Conservation (phyloP, 2,113 vertebrate species). For the Gorsachius goisagi region DNA sequence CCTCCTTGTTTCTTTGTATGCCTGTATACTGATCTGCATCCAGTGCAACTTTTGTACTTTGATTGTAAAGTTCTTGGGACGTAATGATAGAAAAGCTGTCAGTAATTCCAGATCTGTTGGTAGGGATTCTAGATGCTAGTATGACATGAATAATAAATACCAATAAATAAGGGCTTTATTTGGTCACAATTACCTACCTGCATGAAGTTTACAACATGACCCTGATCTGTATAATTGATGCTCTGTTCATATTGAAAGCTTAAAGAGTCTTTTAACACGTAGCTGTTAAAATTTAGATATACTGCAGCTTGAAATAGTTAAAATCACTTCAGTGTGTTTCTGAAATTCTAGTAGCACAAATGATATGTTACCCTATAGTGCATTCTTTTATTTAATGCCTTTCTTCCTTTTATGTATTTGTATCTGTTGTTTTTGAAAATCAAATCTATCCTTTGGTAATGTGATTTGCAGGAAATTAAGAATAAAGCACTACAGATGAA, state of each 20-base stretch:
- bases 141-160: neutral
- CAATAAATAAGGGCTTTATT: neutral
- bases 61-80: neutral
- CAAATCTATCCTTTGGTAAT: neutral
- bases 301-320: neutral
- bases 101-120: neutral
- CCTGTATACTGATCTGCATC: neutral
- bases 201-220: neutral
- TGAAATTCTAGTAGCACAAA: neutral
- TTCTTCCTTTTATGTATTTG: neutral
- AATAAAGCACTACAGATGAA: slow-evolving; percentile 27
- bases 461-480: neutral
- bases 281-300: neutral
- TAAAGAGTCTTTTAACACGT: neutral
- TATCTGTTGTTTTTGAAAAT: slow-evolving; percentile 1
- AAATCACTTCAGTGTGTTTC: neutral
- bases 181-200: neutral
- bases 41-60: neutral
- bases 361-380: neutral
- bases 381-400: neutral
- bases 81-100: neutral
- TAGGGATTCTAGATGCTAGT: neutral
- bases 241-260: neutral
- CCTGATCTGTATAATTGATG: neutral
- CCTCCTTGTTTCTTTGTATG: neutral